Base-by-base conservation (phyloP, 2,888 invertebrate genomes). In the Meloe dianella region DNA sequence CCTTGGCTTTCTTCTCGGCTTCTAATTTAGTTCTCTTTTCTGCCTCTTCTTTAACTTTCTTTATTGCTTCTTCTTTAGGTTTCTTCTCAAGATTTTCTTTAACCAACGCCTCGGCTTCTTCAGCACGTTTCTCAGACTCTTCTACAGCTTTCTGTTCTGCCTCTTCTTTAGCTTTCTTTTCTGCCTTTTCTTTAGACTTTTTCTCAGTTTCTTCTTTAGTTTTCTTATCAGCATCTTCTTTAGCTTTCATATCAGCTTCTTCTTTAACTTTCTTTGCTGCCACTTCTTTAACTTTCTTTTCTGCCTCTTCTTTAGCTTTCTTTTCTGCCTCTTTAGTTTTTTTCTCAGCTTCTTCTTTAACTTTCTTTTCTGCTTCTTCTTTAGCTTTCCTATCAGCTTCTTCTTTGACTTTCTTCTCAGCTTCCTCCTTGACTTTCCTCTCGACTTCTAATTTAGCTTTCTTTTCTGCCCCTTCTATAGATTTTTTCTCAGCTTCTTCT, bases 1-100 rank as follows among this genome's bases (percentile, higher is more conserved):
- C 73, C 56, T 78, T 74, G 57, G 76, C 78, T 65, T 81, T 78
- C 70, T 84, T 82, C 54, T 67, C 65, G 10, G 32, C 51, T 60
- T 67, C 70, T 65, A 70, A 68, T 64, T 70, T 67, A 30, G 61
- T 65, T 61, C 69, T 67, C 12, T 70, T 64, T 27, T 67, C 71
- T 60, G 63, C 67, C 65, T 71, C 67, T 54, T 63, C 58, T 65
- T 65, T 60, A 41, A 57, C 67, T 61, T 70, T 67, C 9, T 65
- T 67, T 67, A 35, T 65, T 65, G 67, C 68, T 63, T 73, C 63
- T 47, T 74, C 69, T 67, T 74, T 66, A 6, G 69, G 66, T 61
- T 71, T 64, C 60, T 57, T 67, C 70, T 69, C 69, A 5, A 35
- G 60, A 32, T 27, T 61, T 64, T 67, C 20, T 47, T 65, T 61